These are phyloP conservation scores for Loxodonta africana DNA, from an alignment of 2,113 vertebrate genomes.

Conservation along the genomic window DNA sequence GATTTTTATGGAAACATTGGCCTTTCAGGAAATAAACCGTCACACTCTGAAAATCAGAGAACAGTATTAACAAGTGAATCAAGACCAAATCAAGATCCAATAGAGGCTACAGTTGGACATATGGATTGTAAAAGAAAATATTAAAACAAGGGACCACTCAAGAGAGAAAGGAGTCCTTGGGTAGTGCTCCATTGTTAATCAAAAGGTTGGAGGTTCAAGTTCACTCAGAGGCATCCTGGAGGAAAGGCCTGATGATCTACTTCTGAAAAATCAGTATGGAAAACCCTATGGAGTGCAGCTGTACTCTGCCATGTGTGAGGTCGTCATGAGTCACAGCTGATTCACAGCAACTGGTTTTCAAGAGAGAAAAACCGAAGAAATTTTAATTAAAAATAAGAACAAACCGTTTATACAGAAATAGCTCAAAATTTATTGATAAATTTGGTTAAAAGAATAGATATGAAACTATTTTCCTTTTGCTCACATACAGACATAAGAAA, in stretches of 20 bases:
- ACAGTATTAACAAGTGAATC: constrained; percentile 9
- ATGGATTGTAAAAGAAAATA: background rate
- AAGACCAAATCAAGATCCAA: background rate
- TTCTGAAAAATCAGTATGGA: background rate
- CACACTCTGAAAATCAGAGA: background rate
- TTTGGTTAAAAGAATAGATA: constrained; percentile 43
- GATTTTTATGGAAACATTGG: constrained; percentile 8
- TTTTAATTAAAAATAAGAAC: constrained; percentile 54
- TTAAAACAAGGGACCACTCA: background rate
- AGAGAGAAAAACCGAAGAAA: constrained; percentile 13
- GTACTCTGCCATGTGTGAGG: background rate
- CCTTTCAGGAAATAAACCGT: constrained; percentile 31
- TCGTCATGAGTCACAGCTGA: background rate
- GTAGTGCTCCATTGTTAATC: background rate
- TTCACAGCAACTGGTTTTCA: background rate
- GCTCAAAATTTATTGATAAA: constrained; percentile 73
- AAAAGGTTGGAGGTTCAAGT: background rate
- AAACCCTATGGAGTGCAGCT: background rate
- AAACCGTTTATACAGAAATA: constrained; percentile 11
- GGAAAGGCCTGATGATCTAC: background rate
- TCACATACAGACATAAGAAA: constrained; percentile 40
- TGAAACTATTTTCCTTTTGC: background rate
- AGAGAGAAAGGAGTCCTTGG: constrained; percentile 3
- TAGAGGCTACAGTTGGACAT: background rate
- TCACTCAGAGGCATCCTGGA: background rate